phyloP scores from a whole-genome alignment of 2,113 vertebrate species.

The Ictalurus furcatus region DNA sequence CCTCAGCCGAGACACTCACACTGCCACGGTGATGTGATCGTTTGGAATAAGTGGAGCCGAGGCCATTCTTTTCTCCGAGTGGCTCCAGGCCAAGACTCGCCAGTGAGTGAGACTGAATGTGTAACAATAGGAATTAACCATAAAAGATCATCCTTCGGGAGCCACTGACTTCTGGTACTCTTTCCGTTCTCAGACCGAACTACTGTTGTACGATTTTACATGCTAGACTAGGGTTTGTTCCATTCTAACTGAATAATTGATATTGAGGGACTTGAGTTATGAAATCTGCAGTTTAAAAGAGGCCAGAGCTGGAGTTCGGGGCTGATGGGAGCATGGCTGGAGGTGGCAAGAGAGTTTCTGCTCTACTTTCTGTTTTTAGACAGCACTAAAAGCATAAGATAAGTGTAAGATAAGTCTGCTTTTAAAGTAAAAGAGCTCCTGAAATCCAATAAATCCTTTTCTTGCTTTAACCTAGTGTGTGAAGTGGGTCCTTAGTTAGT shows the following conservation, averaged over 20 bases:
- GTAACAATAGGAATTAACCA: neutral
- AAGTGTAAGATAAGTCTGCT: neutral
- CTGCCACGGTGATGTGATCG: conserved; percentile 5
- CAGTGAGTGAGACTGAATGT: neutral
- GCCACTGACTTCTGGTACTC: neutral
- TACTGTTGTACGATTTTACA: neutral
- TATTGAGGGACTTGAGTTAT: neutral
- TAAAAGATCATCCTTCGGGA: neutral
- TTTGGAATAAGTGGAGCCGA: conserved; percentile 12
- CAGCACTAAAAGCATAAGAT: neutral
- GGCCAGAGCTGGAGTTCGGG: conserved; percentile 22
- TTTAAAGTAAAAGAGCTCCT: neutral
- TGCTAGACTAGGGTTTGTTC: neutral
- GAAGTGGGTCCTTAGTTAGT: neutral
- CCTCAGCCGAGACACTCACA: neutral
- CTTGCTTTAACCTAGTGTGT: neutral
- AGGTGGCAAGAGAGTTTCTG: conserved; percentile 46
- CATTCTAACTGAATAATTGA: conserved; percentile 30
- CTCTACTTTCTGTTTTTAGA: conserved; percentile 53
- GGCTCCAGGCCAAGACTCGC: neutral
- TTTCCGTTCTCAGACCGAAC: neutral
- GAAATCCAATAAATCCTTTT: neutral
- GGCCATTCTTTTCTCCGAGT: neutral
- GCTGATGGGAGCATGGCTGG: conserved; percentile 39
- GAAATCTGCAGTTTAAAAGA: conserved; percentile 24